Percentiles rank a stretch among this genome's conserved stretches.
Evolutionary conservation across 2,113 vertebrate genomes (phyloP).

Genomic region (Mormoops blainvillei): DNA sequence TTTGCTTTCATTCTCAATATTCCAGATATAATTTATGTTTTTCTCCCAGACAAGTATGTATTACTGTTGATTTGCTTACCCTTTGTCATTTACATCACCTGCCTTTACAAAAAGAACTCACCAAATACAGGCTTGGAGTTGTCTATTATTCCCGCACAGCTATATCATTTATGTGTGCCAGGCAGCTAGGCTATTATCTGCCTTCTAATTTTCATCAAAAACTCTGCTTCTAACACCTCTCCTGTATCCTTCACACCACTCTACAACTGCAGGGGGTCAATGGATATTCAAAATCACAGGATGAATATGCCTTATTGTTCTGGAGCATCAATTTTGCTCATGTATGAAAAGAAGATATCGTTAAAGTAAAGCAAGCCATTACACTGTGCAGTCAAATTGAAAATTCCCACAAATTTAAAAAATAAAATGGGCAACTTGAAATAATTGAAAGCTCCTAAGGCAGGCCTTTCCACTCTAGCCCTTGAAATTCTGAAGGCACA

Average conservation of each 20-base stretch:
- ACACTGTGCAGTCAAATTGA: background rate
- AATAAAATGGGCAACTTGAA: background rate
- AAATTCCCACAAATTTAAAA: background rate
- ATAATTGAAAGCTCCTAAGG: background rate
- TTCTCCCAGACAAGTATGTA: background rate
- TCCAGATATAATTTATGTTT: background rate
- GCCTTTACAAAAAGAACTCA: slow-evolving; percentile 11
- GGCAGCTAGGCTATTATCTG: background rate
- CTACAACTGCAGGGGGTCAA: background rate
- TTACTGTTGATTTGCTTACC: background rate
- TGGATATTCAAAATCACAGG: background rate
- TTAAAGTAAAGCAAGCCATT: background rate
- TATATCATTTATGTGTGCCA: background rate
- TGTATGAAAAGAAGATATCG: background rate
- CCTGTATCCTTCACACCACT: background rate
- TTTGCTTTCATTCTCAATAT: background rate
- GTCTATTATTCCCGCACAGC: background rate
- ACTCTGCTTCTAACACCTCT: background rate
- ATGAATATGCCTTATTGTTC: background rate
- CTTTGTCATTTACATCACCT: background rate
- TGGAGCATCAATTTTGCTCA: background rate
- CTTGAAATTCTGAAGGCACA: background rate
- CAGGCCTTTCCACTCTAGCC: background rate
- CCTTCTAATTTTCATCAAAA: slow-evolving; percentile 7
- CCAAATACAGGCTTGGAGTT: background rate